These are phyloP conservation scores for Myzus persicae DNA, from an alignment of 1,140 invertebrate genomes.

Conservation along the genomic window DNA sequence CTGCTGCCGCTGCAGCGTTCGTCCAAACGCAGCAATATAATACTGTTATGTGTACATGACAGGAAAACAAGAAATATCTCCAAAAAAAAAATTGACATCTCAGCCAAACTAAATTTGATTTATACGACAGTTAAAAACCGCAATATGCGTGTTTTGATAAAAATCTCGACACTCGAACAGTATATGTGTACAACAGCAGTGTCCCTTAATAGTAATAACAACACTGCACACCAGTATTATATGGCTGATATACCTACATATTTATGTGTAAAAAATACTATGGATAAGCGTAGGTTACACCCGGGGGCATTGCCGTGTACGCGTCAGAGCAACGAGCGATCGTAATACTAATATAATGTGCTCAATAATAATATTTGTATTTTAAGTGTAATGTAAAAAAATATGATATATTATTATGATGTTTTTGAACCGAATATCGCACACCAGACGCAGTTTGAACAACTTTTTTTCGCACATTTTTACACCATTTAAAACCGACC, in stretches of 20 bases:
- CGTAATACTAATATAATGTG: too few relatives aligned
- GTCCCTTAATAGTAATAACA: not conserved
- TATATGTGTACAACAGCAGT: not conserved
- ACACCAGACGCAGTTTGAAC: too few relatives aligned
- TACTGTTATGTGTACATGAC: slow-evolving; percentile 23
- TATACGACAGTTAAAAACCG: not conserved
- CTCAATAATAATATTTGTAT: not conserved
- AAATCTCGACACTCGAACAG: not conserved
- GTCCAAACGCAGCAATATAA: not conserved
- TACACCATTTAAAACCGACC: too few relatives aligned
- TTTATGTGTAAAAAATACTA: not conserved
- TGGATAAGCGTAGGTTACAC: not conserved
- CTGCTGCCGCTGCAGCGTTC: too few relatives aligned
- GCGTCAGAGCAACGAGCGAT: not conserved
- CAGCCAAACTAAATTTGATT: slow-evolving; percentile 7
- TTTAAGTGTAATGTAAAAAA: not conserved
- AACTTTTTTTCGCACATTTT: too few relatives aligned
- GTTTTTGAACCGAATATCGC: not conserved
- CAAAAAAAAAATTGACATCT: slow-evolving; percentile 43
- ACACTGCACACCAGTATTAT: too few relatives aligned
- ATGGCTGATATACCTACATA: too few relatives aligned
- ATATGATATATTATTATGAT: not conserved
- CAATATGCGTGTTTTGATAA: slow-evolving; percentile 32
- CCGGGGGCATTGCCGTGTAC: not conserved
- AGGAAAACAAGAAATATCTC: slow-evolving; percentile 10